Evolutionary conservation across 2,888 invertebrate species (phyloP), one percentile per base, ranked within the genome.

Genomic region (Sussaba pulchella): DNA sequence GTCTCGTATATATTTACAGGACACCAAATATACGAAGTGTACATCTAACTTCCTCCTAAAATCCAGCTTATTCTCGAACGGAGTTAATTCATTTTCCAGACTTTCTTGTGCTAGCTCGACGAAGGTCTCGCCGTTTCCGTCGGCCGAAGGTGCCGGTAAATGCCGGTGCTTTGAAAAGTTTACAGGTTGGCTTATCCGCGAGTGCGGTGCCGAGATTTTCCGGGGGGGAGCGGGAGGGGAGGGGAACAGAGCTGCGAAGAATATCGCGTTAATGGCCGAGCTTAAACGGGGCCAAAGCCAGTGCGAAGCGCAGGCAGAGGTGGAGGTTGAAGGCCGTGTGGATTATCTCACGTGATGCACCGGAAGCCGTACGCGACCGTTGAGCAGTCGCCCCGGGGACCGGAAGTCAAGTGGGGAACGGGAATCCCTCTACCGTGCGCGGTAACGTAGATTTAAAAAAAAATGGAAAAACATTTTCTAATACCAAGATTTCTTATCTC

Each of bases 301-400:
- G 66, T 70, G 41, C 57, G 59, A 74, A 67, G 69, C 45, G 47
- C 52, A 10, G 31, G 57, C 61, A 24, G 36, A 64, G 64, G 64
- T 57, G 61, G 41, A 64, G 69, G 73, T 64, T 39, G 66, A 57
- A 54, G 67, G 19, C 14, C 66, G 74, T 52, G 66, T 66, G 81
- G 81, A 81, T 81, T 78, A 81, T 74, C 78, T 74, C 81, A 71
- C 66, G 74, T 74, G 78, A 74, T 74, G 50, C 74, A 78, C 78
- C 78, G 78, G 77, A 81, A 81, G 70, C 70, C 78, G 52, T 78
- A 61, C 45, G 59, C 54, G 73, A 61, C 41, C 59, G 50, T 45
- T 31, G 69, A 64, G 54, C 69, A 24, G 36, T n/a, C n/a, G n/a
- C 50, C 14, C 45, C 57, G 64, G 64, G 24, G 59, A 71, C 71